Base-by-base conservation (phyloP, 2,888 invertebrate genomes). In the Galerucella nymphaeae region DNA sequence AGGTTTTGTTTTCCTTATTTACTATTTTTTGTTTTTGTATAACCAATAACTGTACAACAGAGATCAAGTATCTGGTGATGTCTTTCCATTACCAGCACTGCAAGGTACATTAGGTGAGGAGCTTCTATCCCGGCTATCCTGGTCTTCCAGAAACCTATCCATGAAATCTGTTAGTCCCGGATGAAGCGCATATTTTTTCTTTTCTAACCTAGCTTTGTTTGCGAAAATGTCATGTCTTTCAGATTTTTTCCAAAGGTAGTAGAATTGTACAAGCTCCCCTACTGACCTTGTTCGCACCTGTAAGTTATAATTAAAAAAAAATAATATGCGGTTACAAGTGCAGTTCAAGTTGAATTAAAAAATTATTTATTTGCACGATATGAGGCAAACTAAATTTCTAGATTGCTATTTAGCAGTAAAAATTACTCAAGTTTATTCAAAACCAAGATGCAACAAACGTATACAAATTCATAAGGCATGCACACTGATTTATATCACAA, bases 241-340 rank as follows among this genome's bases (percentile, higher is more conserved):
- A 38, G 98, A 98, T 87, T 99, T 99, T 87, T 99, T 99, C 99
- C 99, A 99, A 70, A 98, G 90, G 82, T 95, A 95, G 86, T 95
- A 95, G 88, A 99, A 99, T 85, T 98, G 97, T 14, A 99, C 97
- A 75, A 99, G 88, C 87, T 99, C 99, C 45, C 98, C 96, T 58
- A 99, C 97, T 10, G 97, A 96, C 80, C 98, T 90, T 71, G 98
- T 97, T 81, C 95, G 90, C 62, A 98, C 91, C 93, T 93, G 82
- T 67, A 84, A 84, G 57, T 55, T 55, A n/a, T 53, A 71, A 76
- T 59, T 30, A 30, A 1, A 53, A 53, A 53, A n/a, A 53, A 53
- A 53, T 53, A 16, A 53, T 53, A 53, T 10, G 16, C 18, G n/a
- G 53, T 53, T 53, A 53, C 16, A 53, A 53, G 53, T 53, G 53